These are phyloP conservation scores for Gymnocheta viridis DNA, from an alignment of 2,888 invertebrate genomes.

Conservation along the genomic window DNA sequence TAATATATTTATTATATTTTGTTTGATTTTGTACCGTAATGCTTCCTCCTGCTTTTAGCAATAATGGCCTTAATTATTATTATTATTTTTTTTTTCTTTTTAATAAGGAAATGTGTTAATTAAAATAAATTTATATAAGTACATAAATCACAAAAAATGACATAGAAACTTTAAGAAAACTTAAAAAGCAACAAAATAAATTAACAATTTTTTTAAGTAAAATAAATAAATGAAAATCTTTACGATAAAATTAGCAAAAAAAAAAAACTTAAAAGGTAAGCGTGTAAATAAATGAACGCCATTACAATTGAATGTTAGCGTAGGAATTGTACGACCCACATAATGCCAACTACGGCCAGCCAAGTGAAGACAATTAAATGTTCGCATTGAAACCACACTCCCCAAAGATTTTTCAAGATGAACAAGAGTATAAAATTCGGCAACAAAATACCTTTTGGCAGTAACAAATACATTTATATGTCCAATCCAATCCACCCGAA, in stretches of 20 bases:
- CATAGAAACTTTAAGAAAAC: constrained; percentile 29
- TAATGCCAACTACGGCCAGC: not conserved
- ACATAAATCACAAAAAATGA: constrained; percentile 7
- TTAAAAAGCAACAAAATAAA: not conserved
- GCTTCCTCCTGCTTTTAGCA: constrained; percentile 19
- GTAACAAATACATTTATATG: not conserved
- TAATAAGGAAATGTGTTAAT: not conserved
- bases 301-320: not conserved
- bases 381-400: no score
- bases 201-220: not conserved
- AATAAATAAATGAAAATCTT: not conserved
- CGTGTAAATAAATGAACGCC: not conserved
- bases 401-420: no score
- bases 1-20: constrained; percentile 7
- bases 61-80: constrained; percentile 9
- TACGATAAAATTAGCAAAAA: not conserved
- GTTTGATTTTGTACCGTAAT: constrained; percentile 8
- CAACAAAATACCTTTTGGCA: not conserved
- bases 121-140: not conserved
- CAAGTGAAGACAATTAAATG: no score
- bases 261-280: not conserved
- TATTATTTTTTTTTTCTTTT: not conserved
- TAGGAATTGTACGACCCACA: not conserved
- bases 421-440: no score
- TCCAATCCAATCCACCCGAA: not conserved